Conservation (phyloP, 2,888 invertebrate genomes). For the Tuta absoluta region DNA sequence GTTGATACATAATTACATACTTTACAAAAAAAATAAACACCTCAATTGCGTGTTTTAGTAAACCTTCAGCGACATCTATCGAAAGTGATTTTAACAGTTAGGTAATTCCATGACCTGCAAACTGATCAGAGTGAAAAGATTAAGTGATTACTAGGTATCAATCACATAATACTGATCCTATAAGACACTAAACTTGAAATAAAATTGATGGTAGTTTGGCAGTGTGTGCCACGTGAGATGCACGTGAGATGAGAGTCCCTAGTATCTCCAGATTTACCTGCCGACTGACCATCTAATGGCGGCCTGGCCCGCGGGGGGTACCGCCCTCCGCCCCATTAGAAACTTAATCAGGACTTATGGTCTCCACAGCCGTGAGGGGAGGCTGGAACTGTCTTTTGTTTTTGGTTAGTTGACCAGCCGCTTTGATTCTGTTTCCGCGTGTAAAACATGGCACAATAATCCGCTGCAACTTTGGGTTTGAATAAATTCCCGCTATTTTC, state of each 20-base stretch:
- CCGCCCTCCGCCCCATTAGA: slow-evolving; percentile 51
- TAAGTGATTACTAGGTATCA: too few species aligned
- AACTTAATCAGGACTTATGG: slow-evolving; percentile 60
- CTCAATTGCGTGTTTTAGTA: too few species aligned
- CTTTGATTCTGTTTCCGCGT: not conserved
- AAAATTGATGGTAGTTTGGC: too few species aligned
- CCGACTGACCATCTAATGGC: slow-evolving; percentile 54
- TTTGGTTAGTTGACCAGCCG: slow-evolving; percentile 14
- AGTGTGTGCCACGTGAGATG: not conserved
- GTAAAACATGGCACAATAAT: not conserved
- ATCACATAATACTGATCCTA: too few species aligned
- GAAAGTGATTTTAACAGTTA: too few species aligned
- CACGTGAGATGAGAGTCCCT: slow-evolving; percentile 4
- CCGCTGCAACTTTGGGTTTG: not conserved
- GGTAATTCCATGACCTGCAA: too few species aligned
- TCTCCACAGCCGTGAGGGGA: slow-evolving; percentile 27
- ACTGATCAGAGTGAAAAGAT: too few species aligned
- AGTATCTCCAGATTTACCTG: slow-evolving; percentile 41
- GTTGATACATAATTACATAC: too few species aligned
- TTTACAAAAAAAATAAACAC: too few species aligned
- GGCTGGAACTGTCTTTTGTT: slow-evolving; percentile 26
- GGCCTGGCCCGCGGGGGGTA: slow-evolving; percentile 37
- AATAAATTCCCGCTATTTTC: not conserved
- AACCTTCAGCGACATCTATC: too few species aligned
- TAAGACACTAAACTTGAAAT: too few species aligned